phyloP scores from a whole-genome alignment of 2,888 invertebrate species.

The Pyrocoelia pectoralis region DNA sequence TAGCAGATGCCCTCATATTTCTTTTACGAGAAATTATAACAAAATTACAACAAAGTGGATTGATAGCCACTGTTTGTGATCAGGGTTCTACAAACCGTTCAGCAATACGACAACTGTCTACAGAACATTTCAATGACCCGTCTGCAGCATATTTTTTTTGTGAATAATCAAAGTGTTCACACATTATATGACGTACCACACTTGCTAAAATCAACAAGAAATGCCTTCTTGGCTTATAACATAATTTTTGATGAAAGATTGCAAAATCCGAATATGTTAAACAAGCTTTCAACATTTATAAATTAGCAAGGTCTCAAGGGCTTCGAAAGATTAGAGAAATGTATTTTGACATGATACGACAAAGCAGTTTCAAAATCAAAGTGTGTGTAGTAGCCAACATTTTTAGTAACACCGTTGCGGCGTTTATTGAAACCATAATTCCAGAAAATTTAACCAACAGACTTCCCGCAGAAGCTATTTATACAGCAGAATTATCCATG shows the following conservation, averaged over 20 bases:
- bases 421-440: neutral
- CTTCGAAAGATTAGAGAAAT: neutral
- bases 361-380: constrained; percentile 6
- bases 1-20: neutral
- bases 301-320: no score
- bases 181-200: no score
- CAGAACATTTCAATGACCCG: no score
- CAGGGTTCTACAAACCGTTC: neutral
- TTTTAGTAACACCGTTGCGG: constrained; percentile 15
- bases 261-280: no score
- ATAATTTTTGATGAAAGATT: no score
- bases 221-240: no score
- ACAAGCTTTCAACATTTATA: no score
- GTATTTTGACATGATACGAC: neutral
- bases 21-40: constrained; percentile 10
- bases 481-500: constrained; percentile 30
- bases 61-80: constrained; percentile 3
- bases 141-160: no score
- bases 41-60: neutral
- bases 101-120: neutral
- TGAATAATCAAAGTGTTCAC: no score
- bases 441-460: neutral
- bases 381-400: neutral
- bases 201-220: no score
- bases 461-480: constrained; percentile 12